Conservation (phyloP, 2,888 invertebrate species). For the Lacanobia oleracea region DNA sequence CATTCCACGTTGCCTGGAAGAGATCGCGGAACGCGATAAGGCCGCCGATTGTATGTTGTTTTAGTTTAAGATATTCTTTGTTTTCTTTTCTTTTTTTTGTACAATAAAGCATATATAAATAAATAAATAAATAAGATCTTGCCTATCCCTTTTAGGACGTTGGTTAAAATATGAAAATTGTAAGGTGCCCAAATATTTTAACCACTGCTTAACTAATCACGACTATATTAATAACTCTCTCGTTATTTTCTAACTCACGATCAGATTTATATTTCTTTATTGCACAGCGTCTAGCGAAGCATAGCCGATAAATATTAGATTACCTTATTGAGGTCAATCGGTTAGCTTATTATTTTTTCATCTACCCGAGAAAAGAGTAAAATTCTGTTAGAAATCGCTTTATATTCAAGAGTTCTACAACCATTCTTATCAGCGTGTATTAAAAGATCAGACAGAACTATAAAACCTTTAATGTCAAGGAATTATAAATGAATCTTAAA, state of each 20-base stretch:
- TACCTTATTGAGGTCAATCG: slow-evolving; percentile 16
- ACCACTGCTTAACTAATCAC: too few relatives aligned
- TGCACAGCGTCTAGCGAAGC: neutral
- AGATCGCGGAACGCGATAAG: too few relatives aligned
- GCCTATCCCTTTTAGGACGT: too few relatives aligned
- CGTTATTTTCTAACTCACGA: neutral
- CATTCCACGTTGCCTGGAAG: too few relatives aligned
- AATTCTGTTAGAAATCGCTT: neutral
- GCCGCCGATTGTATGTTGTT: too few relatives aligned
- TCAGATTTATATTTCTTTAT: neutral
- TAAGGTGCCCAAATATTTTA: too few relatives aligned
- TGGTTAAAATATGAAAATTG: too few relatives aligned
- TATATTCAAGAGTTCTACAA: neutral
- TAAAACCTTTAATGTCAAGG: slow-evolving; percentile 11
- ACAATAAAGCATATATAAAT: too few relatives aligned
- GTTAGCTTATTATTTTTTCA: slow-evolving; percentile 10
- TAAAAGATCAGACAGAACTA: neutral
- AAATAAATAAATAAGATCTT: too few relatives aligned
- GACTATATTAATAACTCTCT: neutral
- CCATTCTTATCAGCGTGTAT: slow-evolving; percentile 3
- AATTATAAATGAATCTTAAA: slow-evolving; percentile 34
- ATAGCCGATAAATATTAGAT: slow-evolving; percentile 26
- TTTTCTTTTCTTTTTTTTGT: too few relatives aligned
- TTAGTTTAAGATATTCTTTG: too few relatives aligned
- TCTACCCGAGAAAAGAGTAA: neutral